These are phyloP conservation scores for Rhinoderma darwinii DNA, from an alignment of 2,113 vertebrate genomes.

Conservation along the genomic window DNA sequence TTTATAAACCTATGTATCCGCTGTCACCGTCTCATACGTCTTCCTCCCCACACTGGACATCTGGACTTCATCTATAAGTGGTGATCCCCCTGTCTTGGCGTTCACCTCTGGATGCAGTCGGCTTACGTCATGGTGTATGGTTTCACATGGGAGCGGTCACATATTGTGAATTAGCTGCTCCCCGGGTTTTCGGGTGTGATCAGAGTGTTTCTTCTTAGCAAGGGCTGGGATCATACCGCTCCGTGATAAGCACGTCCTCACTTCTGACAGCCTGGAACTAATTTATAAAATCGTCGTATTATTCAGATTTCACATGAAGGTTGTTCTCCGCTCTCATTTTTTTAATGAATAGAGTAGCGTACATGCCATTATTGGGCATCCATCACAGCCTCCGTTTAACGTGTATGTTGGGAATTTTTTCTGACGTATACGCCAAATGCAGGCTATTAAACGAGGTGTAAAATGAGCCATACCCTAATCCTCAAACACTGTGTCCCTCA, in stretches of 20 bases:
- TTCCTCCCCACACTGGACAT: not conserved
- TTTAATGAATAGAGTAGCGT: too few relatives aligned
- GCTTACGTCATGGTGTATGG: not conserved
- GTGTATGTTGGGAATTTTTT: too few relatives aligned
- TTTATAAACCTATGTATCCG: not conserved
- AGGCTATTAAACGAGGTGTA: too few relatives aligned
- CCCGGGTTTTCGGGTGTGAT: not conserved
- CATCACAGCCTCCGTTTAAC: too few relatives aligned
- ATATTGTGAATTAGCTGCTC: not conserved
- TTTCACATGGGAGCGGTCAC: slow-evolving; percentile 20
- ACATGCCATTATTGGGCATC: too few relatives aligned
- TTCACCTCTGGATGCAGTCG: not conserved
- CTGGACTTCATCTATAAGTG: not conserved
- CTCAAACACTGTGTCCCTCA: too few relatives aligned
- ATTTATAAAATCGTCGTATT: not conserved
- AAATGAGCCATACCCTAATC: too few relatives aligned
- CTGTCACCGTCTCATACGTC: not conserved
- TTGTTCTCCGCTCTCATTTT: not conserved
- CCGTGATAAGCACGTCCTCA: not conserved
- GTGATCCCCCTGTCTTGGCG: not conserved
- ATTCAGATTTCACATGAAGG: not conserved
- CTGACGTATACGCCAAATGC: too few relatives aligned
- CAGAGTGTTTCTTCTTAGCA: not conserved
- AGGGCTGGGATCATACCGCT: not conserved
- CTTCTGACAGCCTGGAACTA: not conserved